Evolutionary conservation across 2,888 invertebrate species (phyloP).

Genomic region (Cancer borealis): DNA sequence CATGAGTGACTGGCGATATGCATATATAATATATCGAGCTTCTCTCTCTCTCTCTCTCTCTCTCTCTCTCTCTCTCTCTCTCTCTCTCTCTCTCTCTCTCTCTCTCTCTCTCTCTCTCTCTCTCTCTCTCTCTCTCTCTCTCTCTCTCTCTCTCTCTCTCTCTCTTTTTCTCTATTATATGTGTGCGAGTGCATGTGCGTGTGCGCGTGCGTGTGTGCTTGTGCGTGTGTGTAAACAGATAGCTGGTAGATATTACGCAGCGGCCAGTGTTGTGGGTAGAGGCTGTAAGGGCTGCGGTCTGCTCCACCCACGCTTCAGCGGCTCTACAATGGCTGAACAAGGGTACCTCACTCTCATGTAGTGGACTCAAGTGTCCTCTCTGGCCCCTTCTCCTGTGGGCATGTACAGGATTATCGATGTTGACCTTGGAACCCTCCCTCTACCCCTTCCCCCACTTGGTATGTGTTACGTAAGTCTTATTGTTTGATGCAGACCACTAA

Average conservation of each 20-base stretch:
- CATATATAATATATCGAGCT: no score
- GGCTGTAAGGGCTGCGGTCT: not conserved
- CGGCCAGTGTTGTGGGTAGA: not conserved
- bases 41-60: no score
- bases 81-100: not conserved
- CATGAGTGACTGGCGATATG: not conserved
- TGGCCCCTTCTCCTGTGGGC: not conserved
- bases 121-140: conserved; percentile 17
- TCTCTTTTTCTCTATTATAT: not conserved
- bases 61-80: no score
- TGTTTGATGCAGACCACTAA: not conserved
- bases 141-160: conserved; percentile 12
- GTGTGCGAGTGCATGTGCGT: not conserved
- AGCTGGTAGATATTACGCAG: conserved; percentile 20
- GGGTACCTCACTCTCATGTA: not conserved
- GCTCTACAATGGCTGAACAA: conserved; percentile 5
- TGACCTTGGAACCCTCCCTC: not conserved
- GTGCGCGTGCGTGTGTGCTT: not conserved
- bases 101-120: conserved; percentile 20
- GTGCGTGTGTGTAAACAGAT: not conserved
- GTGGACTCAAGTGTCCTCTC: not conserved
- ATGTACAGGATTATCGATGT: not conserved
- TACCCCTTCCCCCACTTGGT: not conserved
- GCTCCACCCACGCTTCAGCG: not conserved
- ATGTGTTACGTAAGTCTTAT: not conserved